Evolutionary conservation across 2,888 invertebrate genomes (phyloP).

Genomic region (Rhorus exstirpatorius): DNA sequence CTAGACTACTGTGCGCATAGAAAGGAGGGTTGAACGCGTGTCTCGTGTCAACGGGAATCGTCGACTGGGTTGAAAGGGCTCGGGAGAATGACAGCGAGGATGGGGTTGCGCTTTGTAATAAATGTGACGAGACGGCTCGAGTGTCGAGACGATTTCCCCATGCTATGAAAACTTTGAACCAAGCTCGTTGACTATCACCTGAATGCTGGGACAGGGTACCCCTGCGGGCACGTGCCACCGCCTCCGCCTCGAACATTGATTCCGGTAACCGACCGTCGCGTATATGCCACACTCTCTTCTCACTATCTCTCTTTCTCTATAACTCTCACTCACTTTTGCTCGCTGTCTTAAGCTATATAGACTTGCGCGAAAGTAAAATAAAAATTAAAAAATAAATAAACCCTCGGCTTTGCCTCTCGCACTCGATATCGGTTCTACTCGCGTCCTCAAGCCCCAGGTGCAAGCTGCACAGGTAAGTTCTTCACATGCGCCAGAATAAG

Average conservation of each 20-base stretch:
- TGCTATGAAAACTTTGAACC: constrained; percentile 70
- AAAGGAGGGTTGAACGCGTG: constrained; percentile 20
- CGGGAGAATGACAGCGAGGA: constrained; percentile 5
- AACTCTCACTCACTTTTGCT: constrained; percentile 43
- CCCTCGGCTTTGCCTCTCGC: constrained; percentile 69
- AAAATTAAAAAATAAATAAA: constrained; percentile 38
- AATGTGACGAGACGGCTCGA: constrained; percentile 62
- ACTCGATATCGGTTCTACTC: constrained; percentile 63
- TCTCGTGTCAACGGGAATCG: constrained; percentile 42
- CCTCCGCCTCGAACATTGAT: constrained; percentile 75
- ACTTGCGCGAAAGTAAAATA: constrained; percentile 59
- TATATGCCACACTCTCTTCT: constrained; percentile 53
- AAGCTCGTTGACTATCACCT: constrained; percentile 91
- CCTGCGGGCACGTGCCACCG: constrained; percentile 88
- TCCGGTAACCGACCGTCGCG: constrained; percentile 66
- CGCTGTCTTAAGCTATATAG: constrained; percentile 49
- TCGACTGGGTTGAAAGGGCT: constrained; percentile 6
- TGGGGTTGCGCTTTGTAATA: constrained; percentile 27
- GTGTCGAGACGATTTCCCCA: constrained; percentile 57
- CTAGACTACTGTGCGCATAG: constrained; percentile 19
- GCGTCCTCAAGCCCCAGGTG: constrained; percentile 43
- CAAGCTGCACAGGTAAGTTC: constrained; percentile 68
- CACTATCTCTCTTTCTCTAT: constrained; percentile 42
- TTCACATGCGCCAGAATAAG: constrained; percentile 16
- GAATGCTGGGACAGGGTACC: constrained; percentile 99